Evolutionary conservation across 2,113 vertebrate genomes (phyloP).

Genomic region (Cacatua alba): DNA sequence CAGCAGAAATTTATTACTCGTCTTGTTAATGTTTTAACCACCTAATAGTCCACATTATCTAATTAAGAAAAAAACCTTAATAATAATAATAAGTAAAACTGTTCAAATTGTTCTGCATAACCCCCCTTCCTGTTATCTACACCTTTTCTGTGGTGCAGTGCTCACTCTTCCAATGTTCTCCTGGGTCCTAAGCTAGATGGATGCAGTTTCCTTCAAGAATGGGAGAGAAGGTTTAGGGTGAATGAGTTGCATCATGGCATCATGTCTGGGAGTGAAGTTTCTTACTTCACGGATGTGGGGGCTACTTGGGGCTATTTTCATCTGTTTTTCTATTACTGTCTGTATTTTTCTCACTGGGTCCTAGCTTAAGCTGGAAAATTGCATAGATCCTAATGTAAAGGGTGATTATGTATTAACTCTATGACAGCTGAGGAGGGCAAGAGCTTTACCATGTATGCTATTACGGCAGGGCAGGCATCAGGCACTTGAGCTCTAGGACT

Average conservation of each 20-base stretch:
- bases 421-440: not conserved
- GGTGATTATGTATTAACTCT: not conserved
- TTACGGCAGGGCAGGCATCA: not conserved
- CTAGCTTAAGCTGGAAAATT: not conserved
- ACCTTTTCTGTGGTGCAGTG: not conserved
- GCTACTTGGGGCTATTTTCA: not conserved
- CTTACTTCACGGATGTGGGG: not conserved
- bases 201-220: not conserved
- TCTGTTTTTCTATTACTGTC: not conserved
- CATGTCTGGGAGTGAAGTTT: not conserved
- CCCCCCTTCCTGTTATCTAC: accelerated
- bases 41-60: not conserved
- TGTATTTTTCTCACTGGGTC: not conserved
- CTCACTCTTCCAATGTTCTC: not conserved
- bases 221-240: not conserved
- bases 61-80: not conserved
- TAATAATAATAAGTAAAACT: not conserved
- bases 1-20: not conserved
- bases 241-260: accelerated
- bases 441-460: not conserved
- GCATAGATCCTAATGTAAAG: not conserved
- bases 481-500: not conserved
- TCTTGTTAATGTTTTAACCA: not conserved
- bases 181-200: not conserved
- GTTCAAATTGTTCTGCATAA: not conserved